Evolutionary conservation across 2,888 invertebrate genomes (phyloP), one percentile per base, ranked within the genome.

Genomic region (Sylvicola fuscatus): DNA sequence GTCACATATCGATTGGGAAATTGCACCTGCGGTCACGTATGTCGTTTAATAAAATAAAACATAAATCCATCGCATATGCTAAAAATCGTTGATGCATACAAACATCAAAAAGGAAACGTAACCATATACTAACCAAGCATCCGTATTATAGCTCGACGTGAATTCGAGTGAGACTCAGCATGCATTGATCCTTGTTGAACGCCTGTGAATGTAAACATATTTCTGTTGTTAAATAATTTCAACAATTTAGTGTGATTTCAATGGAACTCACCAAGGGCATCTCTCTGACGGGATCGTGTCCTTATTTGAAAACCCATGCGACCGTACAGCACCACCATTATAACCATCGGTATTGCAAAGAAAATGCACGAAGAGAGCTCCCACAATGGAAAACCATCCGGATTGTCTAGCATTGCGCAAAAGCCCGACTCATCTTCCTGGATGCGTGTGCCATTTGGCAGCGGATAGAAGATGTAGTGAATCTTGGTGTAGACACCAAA

Each of bases 341-440:
- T 57, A 3, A 76, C 60, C 67, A 69, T 65, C 0, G 78, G 78
- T 15, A 74, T 57, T 36, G 86, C 65, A 62, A 90, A 90, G 58
- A 89, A 87, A 43, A 84, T 60, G 40, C 82, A 65, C 43, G 76
- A 76, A 50, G 86, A 84, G 27, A 82, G 53, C 52, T 87, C 84
- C 49, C 83, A 72, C 3, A 87, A 60, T 1, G 82, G 82, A 37
- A 73, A 69, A 4, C 69, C 52, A 8, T 64, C 53, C 2, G 70
- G 65, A 40, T 64, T 65, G 2, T 66, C 62, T 41, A 74, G 62
- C 65, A 83, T 73, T 3, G 70, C 73, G 51, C 86, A 87, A 56
- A 83, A 77, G 0, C 82, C 84, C 0, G 83, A 83, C 45, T 84
- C 74, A 29, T 29, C 5, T 8, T 6, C 5, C 21, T 21, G 4